Percentiles rank a stretch among this genome's conserved stretches.
phyloP scores from a whole-genome alignment of 2,113 vertebrate genomes.

The Chloroceryle aenea region DNA sequence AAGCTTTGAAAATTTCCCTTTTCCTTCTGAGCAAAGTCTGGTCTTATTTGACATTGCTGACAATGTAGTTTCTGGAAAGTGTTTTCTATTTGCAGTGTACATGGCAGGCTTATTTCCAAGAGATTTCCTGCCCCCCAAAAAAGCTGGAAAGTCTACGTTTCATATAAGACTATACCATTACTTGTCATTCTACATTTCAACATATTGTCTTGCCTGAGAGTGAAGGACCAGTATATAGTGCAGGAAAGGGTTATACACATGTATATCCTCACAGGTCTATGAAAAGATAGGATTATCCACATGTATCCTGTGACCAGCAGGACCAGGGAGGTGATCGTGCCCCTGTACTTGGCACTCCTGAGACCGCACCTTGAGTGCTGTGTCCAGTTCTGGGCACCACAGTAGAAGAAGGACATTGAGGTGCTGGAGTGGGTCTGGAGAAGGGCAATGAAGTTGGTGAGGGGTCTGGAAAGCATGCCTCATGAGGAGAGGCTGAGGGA shows the following conservation, averaged over 20 bases:
- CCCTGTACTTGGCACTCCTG: no score
- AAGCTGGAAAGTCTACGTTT: conserved; percentile 14
- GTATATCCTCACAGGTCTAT: background rate
- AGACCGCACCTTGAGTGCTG: no score
- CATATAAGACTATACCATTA: background rate
- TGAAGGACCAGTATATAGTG: background rate
- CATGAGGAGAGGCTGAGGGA: no score
- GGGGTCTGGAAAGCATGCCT: no score
- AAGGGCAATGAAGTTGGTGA: no score
- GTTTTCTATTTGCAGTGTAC: conserved; percentile 2
- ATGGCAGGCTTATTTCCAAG: conserved; percentile 25
- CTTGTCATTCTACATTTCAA: background rate
- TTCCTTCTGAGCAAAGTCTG: background rate
- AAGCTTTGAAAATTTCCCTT: background rate
- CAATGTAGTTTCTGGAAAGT: background rate
- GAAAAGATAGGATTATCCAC: background rate
- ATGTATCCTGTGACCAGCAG: background rate
- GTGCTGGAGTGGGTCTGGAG: no score
- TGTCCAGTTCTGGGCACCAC: no score
- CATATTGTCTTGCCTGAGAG: background rate
- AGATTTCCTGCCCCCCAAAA: background rate
- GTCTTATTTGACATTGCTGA: background rate
- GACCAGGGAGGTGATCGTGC: no score
- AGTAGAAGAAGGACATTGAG: no score
- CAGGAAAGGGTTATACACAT: background rate